Evolutionary conservation across 2,113 vertebrate species (phyloP).

Genomic region (Ammospiza caudacuta): DNA sequence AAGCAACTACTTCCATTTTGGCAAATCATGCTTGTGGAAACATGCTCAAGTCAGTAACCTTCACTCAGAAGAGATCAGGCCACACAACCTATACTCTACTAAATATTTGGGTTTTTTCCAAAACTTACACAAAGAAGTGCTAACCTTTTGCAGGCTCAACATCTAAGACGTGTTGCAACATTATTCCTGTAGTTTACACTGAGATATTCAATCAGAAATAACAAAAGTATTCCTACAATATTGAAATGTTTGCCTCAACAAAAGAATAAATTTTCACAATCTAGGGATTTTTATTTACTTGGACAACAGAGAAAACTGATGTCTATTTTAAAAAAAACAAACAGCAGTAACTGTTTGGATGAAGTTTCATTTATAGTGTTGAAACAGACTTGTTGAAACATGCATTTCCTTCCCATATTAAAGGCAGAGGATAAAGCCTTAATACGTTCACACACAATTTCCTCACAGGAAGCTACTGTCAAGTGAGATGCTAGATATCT

Average conservation of each 20-base stretch:
- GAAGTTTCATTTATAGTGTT: conserved; percentile 4
- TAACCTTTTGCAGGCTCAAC: background rate
- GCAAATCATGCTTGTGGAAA: background rate
- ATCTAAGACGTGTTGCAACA: background rate
- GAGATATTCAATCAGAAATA: background rate
- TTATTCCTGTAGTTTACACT: background rate
- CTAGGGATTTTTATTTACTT: background rate
- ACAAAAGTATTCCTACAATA: background rate
- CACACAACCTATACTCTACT: background rate
- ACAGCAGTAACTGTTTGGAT: background rate
- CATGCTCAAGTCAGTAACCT: background rate
- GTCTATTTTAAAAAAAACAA: background rate
- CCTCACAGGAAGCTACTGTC: conserved; percentile 38
- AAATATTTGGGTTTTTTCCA: background rate
- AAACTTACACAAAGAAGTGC: background rate
- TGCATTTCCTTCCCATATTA: background rate
- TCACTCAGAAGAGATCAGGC: background rate
- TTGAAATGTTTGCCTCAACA: background rate
- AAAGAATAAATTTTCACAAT: background rate
- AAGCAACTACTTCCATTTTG: background rate
- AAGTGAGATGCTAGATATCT: conserved; percentile 13
- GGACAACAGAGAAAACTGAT: background rate
- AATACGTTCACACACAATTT: background rate
- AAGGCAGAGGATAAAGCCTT: background rate
- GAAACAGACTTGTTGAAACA: conserved; percentile 22